A percentile compares a stretch with the other conserved stretches of the same genome.
phyloP scores from a whole-genome alignment of 2,797 vertebrate species.

The Danio aesculapii region DNA sequence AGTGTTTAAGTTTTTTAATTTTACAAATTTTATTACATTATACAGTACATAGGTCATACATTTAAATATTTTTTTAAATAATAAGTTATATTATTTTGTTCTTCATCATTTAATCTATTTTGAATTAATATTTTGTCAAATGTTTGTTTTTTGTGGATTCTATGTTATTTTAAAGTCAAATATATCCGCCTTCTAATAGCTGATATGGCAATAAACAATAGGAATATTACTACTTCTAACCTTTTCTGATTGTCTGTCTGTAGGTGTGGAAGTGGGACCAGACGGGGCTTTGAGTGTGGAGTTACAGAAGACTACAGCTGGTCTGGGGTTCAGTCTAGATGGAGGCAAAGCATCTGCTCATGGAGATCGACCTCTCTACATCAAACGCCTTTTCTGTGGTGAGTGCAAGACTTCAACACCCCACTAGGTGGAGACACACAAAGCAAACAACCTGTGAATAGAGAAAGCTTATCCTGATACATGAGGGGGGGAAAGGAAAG shows the following conservation, averaged over 20 bases:
- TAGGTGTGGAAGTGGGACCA: constrained; percentile 76
- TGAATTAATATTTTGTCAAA: no score
- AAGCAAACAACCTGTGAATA: neutral
- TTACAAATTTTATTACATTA: no score
- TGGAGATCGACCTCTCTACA: constrained; percentile 85
- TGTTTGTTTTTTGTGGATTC: no score
- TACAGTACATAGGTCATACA: no score
- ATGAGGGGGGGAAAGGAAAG: neutral
- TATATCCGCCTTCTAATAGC: no score
- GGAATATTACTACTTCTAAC: neutral
- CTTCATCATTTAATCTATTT: no score
- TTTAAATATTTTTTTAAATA: no score
- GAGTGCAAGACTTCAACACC: constrained; percentile 43
- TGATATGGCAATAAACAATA: no score
- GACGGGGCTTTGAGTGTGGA: constrained; percentile 82
- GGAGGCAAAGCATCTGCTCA: constrained; percentile 86
- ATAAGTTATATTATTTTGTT: no score
- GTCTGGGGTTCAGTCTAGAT: constrained; percentile 91
- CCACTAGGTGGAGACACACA: constrained; percentile 47
- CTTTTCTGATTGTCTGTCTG: constrained; percentile 35
- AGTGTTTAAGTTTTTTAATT: no score
- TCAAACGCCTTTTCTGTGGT: constrained; percentile 94
- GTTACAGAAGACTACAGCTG: constrained; percentile 89
- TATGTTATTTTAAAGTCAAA: no score
- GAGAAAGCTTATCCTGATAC: neutral